Conservation (phyloP, 2,888 invertebrate species). For the Hirudinaria manillensis region DNA sequence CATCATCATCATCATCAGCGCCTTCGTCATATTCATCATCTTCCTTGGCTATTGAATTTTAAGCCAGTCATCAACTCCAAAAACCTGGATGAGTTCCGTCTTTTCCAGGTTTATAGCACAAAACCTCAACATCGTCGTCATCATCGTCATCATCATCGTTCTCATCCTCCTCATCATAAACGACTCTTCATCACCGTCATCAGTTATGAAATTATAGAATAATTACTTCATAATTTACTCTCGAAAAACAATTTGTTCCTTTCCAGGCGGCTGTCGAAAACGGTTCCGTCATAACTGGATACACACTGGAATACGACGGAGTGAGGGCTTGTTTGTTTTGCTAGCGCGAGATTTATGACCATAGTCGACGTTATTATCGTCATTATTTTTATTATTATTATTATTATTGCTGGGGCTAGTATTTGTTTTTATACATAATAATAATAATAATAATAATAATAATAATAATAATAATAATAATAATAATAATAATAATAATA, state of each 20-base stretch:
- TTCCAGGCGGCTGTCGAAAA: constrained; percentile 64
- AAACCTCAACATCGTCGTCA: constrained; percentile 27
- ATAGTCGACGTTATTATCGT: no score
- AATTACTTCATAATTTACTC: neutral
- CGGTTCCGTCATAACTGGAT: constrained; percentile 71
- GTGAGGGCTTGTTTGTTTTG: constrained; percentile 23
- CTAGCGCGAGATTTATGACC: neutral
- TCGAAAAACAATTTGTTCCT: neutral
- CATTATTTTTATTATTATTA: neutral
- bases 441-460: neutral
- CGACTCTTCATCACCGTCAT: constrained; percentile 26
- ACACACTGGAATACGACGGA: constrained; percentile 66
- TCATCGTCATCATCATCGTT: constrained; percentile 25
- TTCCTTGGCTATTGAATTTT: neutral
- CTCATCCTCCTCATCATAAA: constrained; percentile 32
- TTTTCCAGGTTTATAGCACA: constrained; percentile 21
- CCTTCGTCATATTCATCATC: constrained; percentile 1
- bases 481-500: no score
- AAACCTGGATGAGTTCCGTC: no score
- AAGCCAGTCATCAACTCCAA: no score
- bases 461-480: no score
- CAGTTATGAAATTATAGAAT: neutral
- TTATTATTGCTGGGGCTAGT: no score
- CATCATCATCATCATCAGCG: constrained; percentile 13
- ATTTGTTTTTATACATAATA: neutral